These are phyloP conservation scores for Chaetophractus vellerosus DNA, from an alignment of 2,797 vertebrate species.

Conservation along the genomic window DNA sequence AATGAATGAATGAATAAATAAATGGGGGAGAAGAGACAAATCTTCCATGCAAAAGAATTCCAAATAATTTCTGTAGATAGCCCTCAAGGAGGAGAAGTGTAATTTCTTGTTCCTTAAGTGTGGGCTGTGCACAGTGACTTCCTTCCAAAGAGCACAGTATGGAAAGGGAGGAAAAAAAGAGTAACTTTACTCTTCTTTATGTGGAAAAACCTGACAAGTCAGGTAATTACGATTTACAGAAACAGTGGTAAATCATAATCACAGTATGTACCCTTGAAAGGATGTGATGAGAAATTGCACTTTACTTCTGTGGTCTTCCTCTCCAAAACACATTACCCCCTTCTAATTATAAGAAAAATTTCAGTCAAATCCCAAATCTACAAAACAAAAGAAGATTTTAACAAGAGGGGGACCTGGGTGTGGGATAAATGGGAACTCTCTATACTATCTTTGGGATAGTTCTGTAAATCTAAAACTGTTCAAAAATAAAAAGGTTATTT, in stretches of 20 bases:
- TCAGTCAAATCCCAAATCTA: background rate
- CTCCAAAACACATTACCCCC: background rate
- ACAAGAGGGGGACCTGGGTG: background rate
- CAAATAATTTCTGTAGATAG: slow-evolving; percentile 30
- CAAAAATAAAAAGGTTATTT: slow-evolving; percentile 31
- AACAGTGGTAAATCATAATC: background rate
- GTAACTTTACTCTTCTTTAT: background rate
- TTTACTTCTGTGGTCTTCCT: background rate
- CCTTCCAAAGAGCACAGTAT: background rate
- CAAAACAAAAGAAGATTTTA: background rate
- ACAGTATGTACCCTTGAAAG: background rate
- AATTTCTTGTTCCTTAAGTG: background rate
- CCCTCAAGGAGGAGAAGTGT: background rate
- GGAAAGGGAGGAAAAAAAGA: background rate
- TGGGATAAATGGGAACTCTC: background rate
- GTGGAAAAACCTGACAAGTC: background rate
- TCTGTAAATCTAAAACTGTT: slow-evolving; percentile 48
- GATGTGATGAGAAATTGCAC: background rate
- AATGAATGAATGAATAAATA: background rate
- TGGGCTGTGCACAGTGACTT: background rate
- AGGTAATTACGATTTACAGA: background rate
- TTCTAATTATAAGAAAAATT: slow-evolving; percentile 3
- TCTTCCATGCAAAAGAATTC: slow-evolving; percentile 53
- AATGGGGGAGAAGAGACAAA: background rate
- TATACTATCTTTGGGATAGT: slow-evolving; percentile 41